Evolutionary conservation across 2,797 vertebrate genomes (phyloP), one percentile per base, ranked within the genome.

Genomic region (Taeniopygia guttata): DNA sequence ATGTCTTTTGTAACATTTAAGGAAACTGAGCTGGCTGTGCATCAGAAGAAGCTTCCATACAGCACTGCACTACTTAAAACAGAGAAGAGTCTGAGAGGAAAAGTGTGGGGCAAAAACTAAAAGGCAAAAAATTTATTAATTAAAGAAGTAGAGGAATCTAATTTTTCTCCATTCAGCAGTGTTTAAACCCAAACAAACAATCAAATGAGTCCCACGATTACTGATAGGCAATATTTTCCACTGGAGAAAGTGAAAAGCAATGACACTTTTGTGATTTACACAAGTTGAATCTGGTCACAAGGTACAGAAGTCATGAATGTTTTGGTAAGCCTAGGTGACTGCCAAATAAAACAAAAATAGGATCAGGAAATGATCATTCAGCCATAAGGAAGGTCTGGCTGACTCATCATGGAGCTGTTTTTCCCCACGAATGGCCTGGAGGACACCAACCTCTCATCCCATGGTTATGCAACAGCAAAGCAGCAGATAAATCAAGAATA

Each of bases 261-360:
- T 40, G 69, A 92, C 2, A 0, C 23, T 69, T 52, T 51, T 81
- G 82, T 91, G 89, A 96, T 94, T 96, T 92, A 89, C 82, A 59
- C 48, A 76, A 91, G 48, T 26, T 86, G 59, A 95, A 91, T 90
- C 67, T 94, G 85, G 89, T 94, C 89, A 95, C 79, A 94, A 95
- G 94, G 84, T 89, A 92, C 90, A 94, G 66, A 89, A 95, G 90
- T 94, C 91, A 88, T 76, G 25, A 78, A 81, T 93, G 82, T 95
- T 93, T 93, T 95, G 93, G 92, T 77, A 90, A 95, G 90, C 67
- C 48, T 70, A 89, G 69, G 55, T 86, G 66, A 88, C 23, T 93
- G 94, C 91, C 94, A 96, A 96, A 92, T 22, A 72, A 94, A 92
- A 94, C 82, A 93, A 69, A 85, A 94, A 89, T 60, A 94, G 59